Conservation (phyloP, 2,888 invertebrate species). For the Apotomis capreana region DNA sequence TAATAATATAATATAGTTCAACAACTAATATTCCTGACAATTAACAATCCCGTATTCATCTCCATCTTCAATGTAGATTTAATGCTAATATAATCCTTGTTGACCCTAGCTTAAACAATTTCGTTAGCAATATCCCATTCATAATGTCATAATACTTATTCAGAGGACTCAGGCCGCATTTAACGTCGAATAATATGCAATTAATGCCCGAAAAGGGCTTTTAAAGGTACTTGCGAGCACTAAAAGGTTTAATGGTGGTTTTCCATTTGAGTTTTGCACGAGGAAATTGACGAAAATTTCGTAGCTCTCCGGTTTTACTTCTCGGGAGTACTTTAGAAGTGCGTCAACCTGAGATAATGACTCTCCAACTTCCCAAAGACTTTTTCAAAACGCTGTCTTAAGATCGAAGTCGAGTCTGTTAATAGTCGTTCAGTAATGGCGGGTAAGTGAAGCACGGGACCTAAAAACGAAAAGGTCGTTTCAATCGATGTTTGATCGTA, state of each 20-base stretch:
- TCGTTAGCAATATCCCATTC: conserved; percentile 25
- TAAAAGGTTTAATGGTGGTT: conserved; percentile 35
- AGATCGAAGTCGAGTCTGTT: conserved; percentile 4
- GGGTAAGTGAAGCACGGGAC: neutral
- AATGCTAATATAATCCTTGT: conserved; percentile 33
- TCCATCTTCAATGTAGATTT: conserved; percentile 34
- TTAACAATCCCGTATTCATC: conserved; percentile 30
- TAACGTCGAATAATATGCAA: conserved; percentile 28
- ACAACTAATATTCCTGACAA: neutral
- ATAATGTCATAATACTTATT: conserved; percentile 13
- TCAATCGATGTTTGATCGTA: too few relatives aligned
- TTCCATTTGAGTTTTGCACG: conserved; percentile 30
- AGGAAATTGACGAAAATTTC: conserved; percentile 26
- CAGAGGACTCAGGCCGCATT: conserved; percentile 16
- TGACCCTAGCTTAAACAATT: conserved; percentile 24
- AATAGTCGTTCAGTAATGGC: neutral
- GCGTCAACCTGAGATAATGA: conserved; percentile 29
- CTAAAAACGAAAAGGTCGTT: too few relatives aligned
- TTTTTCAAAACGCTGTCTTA: conserved; percentile 11
- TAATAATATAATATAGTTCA: too few relatives aligned
- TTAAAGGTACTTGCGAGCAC: conserved; percentile 25
- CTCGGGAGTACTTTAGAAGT: conserved; percentile 16
- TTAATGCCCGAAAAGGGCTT: conserved; percentile 29
- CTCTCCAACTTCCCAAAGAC: conserved; percentile 26
- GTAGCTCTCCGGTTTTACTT: conserved; percentile 15